These are phyloP conservation scores for Beaufortia kweichowensis DNA, from an alignment of 2,113 vertebrate species.

Conservation along the genomic window DNA sequence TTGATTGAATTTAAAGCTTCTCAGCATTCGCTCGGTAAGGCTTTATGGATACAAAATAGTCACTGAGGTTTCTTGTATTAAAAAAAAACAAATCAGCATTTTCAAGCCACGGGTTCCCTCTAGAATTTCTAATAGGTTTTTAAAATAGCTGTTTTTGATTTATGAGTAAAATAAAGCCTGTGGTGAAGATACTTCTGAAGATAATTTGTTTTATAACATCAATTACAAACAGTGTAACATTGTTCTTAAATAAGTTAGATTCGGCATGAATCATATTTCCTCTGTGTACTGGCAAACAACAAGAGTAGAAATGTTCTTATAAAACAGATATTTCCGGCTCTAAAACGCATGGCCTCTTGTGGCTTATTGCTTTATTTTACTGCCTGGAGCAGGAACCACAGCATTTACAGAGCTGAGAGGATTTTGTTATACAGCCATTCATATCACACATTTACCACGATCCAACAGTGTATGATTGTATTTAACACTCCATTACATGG, in stretches of 20 bases:
- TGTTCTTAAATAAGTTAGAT: slow-evolving; percentile 60
- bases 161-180: neutral
- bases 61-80: neutral
- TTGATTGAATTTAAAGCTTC: no score
- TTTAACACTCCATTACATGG: slow-evolving; percentile 21
- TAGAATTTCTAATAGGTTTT: no score
- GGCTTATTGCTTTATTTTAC: slow-evolving; percentile 51
- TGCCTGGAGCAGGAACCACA: slow-evolving; percentile 37
- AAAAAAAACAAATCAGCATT: no score
- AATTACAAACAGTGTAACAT: no score
- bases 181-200: neutral
- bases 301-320: slow-evolving; percentile 69
- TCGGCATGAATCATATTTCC: slow-evolving; percentile 72
- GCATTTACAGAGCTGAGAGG: slow-evolving; percentile 41
- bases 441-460: slow-evolving; percentile 27
- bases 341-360: slow-evolving; percentile 20
- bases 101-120: no score
- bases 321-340: neutral
- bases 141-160: neutral
- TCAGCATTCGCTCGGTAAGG: no score
- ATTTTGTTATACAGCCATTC: slow-evolving; percentile 27
- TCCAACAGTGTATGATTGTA: slow-evolving; percentile 13
- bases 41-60: neutral
- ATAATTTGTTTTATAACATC: no score
- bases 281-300: slow-evolving; percentile 70